These are phyloP conservation scores for Pollicipes pollicipes DNA, from an alignment of 1,140 invertebrate genomes.

Conservation along the genomic window DNA sequence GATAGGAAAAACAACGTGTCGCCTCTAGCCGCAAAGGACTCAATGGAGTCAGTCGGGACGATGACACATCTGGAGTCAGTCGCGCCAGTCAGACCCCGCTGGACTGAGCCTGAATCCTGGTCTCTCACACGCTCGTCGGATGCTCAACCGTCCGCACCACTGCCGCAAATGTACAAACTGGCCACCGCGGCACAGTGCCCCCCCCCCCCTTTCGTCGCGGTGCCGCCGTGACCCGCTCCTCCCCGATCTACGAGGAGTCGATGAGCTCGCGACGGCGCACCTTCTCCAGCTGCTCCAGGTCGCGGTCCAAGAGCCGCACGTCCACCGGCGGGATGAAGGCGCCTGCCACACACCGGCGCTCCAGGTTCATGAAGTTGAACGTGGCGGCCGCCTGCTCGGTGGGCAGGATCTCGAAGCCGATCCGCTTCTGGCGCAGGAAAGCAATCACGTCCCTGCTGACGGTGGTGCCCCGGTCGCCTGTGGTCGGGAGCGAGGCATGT, in stretches of 20 bases:
- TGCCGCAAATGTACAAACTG: no score
- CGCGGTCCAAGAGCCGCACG: not conserved
- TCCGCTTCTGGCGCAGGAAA: conserved; percentile 35
- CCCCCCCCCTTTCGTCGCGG: no score
- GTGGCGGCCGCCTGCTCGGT: conserved; percentile 56
- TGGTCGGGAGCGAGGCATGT: not conserved
- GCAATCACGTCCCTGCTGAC: conserved; percentile 27
- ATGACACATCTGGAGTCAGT: no score
- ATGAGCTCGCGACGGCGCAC: not conserved
- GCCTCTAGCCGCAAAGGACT: no score
- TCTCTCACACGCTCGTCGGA: no score
- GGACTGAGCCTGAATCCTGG: no score
- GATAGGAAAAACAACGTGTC: no score
- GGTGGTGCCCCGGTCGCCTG: not conserved
- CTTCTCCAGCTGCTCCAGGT: not conserved
- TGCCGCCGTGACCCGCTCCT: no score
- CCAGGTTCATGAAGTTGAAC: conserved; percentile 65
- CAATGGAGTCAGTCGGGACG: no score
- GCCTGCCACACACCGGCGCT: conserved; percentile 51
- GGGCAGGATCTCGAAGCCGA: conserved; percentile 50
- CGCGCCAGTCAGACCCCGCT: no score
- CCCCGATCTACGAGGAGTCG: not conserved
- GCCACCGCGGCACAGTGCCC: no score
- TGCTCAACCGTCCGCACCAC: no score
- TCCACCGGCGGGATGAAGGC: conserved; percentile 50